Conservation (phyloP, 2,113 vertebrate genomes). For the Esox niger region DNA sequence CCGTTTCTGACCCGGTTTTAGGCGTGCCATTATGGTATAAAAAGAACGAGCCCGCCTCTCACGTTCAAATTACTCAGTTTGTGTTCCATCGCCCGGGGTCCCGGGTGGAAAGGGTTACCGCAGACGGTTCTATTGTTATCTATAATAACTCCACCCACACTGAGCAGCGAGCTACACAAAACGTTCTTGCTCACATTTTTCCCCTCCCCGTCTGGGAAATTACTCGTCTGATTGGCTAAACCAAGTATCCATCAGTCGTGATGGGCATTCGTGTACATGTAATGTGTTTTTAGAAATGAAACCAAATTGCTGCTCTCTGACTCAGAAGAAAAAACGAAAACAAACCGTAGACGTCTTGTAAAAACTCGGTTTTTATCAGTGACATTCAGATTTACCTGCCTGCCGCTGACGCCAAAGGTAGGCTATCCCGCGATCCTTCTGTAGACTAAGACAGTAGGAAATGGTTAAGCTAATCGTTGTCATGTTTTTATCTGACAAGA, state of each 20-base stretch:
- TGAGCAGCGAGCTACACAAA: no score
- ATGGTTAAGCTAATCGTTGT: slow-evolving; percentile 17
- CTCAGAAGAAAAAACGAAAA: slow-evolving; percentile 35
- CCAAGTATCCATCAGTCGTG: neutral
- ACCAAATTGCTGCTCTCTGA: slow-evolving; percentile 29
- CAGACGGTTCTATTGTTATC: no score
- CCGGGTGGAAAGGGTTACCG: no score
- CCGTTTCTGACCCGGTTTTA: no score
- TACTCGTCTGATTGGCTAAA: slow-evolving; percentile 41
- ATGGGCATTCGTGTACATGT: slow-evolving; percentile 22
- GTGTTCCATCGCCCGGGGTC: no score
- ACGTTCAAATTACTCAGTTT: no score
- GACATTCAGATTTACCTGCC: neutral
- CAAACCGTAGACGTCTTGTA: slow-evolving; percentile 14
- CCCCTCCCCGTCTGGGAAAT: accelerated
- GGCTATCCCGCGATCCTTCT: neutral
- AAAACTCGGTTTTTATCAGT: neutral
- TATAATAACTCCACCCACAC: no score
- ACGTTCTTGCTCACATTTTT: no score
- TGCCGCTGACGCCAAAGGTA: neutral
- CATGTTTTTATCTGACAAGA: slow-evolving; percentile 11
- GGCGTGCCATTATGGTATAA: no score
- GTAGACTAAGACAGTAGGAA: no score
- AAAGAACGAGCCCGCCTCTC: no score
- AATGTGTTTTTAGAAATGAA: slow-evolving; percentile 57